phyloP scores from a whole-genome alignment of 1,140 invertebrate species.

The Bilobella aurantiaca region DNA sequence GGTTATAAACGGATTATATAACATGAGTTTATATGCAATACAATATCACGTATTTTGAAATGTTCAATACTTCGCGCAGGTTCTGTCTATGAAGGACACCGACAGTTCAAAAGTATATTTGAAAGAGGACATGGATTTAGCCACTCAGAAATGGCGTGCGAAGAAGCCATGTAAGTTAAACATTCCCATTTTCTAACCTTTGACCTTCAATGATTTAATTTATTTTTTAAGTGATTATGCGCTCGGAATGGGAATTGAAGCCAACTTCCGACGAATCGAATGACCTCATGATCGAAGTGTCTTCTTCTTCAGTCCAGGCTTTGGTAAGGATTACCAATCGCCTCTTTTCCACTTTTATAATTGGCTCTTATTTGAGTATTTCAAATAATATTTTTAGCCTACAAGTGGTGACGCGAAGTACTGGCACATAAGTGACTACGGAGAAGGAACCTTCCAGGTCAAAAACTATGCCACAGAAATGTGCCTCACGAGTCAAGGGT shows the following conservation, averaged over 20 bases:
- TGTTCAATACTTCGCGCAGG: background rate
- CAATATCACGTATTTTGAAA: too few species aligned
- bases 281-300: background rate
- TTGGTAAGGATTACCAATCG: background rate
- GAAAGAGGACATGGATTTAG: background rate
- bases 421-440: background rate
- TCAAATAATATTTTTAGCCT: background rate
- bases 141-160: background rate
- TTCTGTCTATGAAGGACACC: background rate
- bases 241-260: background rate
- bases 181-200: background rate
- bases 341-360: too few species aligned
- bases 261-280: background rate
- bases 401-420: background rate
- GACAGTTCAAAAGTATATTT: background rate
- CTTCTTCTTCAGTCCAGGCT: background rate
- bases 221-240: background rate
- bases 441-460: background rate
- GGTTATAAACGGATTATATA: too few species aligned
- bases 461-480: background rate
- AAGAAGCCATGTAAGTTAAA: background rate
- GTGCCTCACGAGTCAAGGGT: conserved; percentile 2
- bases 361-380: background rate
- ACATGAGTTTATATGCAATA: too few species aligned
- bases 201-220: background rate